These are phyloP conservation scores for Oenanthe melanoleuca DNA, from an alignment of 2,113 vertebrate genomes.

Conservation along the genomic window DNA sequence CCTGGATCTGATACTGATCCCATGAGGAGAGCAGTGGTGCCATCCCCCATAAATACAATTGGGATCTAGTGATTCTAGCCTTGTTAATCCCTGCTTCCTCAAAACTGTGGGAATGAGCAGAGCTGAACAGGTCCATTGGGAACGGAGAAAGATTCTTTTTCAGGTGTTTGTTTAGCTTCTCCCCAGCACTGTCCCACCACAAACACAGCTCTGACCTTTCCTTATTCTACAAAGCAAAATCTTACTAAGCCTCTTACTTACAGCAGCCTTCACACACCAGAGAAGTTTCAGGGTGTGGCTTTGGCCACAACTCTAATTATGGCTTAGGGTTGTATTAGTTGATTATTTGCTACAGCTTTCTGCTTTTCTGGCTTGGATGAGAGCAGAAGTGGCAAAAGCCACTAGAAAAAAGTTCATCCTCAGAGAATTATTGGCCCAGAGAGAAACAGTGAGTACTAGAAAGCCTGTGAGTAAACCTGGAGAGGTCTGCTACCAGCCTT, in stretches of 20 bases:
- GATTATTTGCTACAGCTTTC: neutral
- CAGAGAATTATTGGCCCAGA: neutral
- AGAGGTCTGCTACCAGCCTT: neutral
- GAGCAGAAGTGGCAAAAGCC: neutral
- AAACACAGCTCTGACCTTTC: neutral
- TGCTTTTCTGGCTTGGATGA: neutral
- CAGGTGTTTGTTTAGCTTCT: neutral
- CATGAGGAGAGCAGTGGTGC: neutral
- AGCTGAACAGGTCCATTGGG: fast-evolving
- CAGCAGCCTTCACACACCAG: neutral
- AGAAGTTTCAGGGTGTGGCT: neutral
- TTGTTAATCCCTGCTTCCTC: neutral
- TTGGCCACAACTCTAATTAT: neutral
- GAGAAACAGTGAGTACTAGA: neutral
- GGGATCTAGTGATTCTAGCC: neutral
- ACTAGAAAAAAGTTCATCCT: neutral
- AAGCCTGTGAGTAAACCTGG: neutral
- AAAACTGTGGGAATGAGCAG: neutral
- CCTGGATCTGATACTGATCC: neutral
- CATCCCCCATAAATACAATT: neutral
- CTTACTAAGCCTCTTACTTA: neutral
- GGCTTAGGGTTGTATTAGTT: neutral
- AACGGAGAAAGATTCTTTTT: neutral
- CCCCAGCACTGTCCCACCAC: neutral
- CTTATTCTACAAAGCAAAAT: neutral